Base-by-base conservation (phyloP, 2,888 invertebrate species). In the Adelognathus sp. region DNA sequence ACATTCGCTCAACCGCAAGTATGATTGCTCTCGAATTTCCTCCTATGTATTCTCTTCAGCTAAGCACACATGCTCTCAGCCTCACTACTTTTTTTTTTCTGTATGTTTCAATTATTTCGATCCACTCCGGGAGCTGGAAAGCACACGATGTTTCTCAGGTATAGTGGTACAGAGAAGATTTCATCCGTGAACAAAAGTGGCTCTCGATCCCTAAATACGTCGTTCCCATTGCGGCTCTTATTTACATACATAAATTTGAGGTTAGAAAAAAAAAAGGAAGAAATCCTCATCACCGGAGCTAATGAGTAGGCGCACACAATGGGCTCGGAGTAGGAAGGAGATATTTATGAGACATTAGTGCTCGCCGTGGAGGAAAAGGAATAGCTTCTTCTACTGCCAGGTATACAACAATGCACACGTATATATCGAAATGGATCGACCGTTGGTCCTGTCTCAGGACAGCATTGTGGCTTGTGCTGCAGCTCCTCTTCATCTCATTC, bases 391-490 rank as follows among this genome's bases (percentile, higher is more conserved):
- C n/a, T n/a, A 24, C 21, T 21, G 3, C 44, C 50, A 44, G 44
- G n/a, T 44, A 46, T 18, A 46, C 14, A 31, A 3, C 14, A 16
- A 27, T 29, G 29, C 54, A 29, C 14, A 29, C 29, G 29, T 31
- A 46, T 46, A 41, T 21, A 60, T 29, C 9, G 27, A 39, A 66
- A 16, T 39, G 18, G 27, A 44, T 44, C 54, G 69, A 69, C 69
- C 54, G 69, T 69, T 58, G 56, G 41, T 31, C 18, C 18, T 69
- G 7, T n/a, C n/a, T n/a, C n/a, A n/a, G n/a, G n/a, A n/a, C n/a
- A n/a, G n/a, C n/a, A n/a, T n/a, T n/a, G n/a, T n/a, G n/a, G n/a
- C 27, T 44, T 2, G 18, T 69, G 69, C 24, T 54, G 11, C 39
- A 3, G 31, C 16, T 46, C 54, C 58, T 69, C 69, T 70, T 44